phyloP scores from a whole-genome alignment of 2,797 vertebrate species.

The Poecilia wingei region DNA sequence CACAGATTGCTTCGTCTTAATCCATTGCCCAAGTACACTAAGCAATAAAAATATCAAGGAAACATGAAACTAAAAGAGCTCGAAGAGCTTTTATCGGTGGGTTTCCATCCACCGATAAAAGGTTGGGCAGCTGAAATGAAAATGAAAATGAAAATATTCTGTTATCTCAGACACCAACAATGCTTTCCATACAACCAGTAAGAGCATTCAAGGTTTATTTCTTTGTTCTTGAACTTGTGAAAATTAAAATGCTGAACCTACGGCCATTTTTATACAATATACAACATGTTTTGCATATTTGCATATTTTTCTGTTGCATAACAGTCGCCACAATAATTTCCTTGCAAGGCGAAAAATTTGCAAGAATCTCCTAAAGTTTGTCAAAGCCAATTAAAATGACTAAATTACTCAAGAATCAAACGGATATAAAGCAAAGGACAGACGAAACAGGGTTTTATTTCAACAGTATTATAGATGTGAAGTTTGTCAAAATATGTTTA shows the following conservation, averaged over 20 bases:
- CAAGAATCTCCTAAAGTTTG: not conserved
- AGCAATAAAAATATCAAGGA: constrained; percentile 3
- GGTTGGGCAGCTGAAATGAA: not conserved
- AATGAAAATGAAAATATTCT: not conserved
- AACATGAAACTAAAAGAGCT: not conserved
- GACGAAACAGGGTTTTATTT: no score
- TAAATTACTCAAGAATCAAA: not conserved
- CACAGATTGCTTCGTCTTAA: constrained; percentile 41
- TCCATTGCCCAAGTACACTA: constrained; percentile 47
- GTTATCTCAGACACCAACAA: not conserved
- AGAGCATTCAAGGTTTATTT: not conserved
- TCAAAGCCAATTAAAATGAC: not conserved
- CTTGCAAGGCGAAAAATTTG: not conserved
- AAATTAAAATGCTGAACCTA: not conserved
- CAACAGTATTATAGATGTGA: no score
- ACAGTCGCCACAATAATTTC: not conserved
- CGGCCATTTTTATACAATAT: not conserved
- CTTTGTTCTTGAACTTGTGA: not conserved
- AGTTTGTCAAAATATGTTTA: no score
- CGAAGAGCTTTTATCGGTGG: no score
- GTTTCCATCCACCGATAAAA: not conserved
- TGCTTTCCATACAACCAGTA: not conserved
- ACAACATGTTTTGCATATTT: not conserved
- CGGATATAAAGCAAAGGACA: not conserved
- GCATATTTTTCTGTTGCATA: not conserved